phyloP scores from a whole-genome alignment of 2,888 invertebrate genomes.

The Petrophora chlorosata region DNA sequence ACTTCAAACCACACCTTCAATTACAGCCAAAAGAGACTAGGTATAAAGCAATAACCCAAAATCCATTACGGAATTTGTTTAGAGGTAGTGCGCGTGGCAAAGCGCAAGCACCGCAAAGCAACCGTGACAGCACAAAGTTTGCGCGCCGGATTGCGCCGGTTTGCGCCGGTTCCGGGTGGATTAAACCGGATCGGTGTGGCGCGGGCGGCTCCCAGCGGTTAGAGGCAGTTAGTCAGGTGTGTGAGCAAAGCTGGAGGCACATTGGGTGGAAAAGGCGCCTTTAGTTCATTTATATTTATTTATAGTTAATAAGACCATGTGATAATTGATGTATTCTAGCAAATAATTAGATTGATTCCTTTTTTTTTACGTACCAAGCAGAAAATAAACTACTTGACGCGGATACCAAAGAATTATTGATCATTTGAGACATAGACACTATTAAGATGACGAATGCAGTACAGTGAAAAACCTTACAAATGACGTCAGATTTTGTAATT shows the following conservation, averaged over 20 bases:
- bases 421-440: no score
- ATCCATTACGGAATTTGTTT: conserved; percentile 56
- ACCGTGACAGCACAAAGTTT: conserved; percentile 72
- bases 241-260: conserved; percentile 25
- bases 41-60: conserved; percentile 43
- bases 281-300: background rate
- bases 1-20: conserved; percentile 1
- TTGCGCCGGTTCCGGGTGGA: conserved; percentile 57
- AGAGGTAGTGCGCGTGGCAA: conserved; percentile 55
- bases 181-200: conserved; percentile 45
- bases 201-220: conserved; percentile 57
- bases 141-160: conserved; percentile 67
- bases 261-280: conserved; percentile 12
- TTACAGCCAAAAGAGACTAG: conserved; percentile 11
- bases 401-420: no score
- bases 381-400: no score
- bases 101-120: conserved; percentile 69
- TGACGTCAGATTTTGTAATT: no score
- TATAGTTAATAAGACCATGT: background rate
- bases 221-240: conserved; percentile 49
- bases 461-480: no score
- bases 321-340: no score
- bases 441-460: no score
- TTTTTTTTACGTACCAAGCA: no score
- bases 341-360: no score